Evolutionary conservation across 2,113 vertebrate genomes (phyloP).

Genomic region (Galeopterus variegatus): DNA sequence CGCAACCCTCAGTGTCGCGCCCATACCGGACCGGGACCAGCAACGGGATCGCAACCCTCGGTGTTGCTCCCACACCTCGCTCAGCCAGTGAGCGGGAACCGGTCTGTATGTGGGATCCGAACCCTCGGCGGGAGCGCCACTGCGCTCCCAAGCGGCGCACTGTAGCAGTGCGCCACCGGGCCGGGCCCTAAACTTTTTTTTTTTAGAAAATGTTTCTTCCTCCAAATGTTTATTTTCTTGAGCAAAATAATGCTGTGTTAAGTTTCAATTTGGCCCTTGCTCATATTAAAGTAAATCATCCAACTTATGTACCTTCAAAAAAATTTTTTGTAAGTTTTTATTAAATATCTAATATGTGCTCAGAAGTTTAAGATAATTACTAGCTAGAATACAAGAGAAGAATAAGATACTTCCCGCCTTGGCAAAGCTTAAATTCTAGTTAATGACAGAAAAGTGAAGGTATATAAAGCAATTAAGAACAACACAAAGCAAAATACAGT

Average conservation of each 20-base stretch:
- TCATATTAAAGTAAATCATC: constrained; percentile 57
- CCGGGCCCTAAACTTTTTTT: too few relatives aligned
- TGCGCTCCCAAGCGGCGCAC: too few relatives aligned
- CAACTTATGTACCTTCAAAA: constrained; percentile 25
- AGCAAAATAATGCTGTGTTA: constrained; percentile 54
- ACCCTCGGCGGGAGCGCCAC: too few relatives aligned
- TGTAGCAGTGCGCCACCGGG: too few relatives aligned
- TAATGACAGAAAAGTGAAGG: background rate
- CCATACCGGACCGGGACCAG: too few relatives aligned
- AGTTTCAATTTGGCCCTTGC: constrained; percentile 59
- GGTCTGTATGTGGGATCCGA: too few relatives aligned
- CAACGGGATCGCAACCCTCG: too few relatives aligned
- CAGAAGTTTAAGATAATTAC: background rate
- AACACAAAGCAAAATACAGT: background rate
- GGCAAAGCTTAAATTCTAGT: background rate
- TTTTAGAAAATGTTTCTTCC: constrained; percentile 83
- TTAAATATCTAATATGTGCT: background rate
- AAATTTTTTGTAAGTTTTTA: background rate
- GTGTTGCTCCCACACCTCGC: too few relatives aligned
- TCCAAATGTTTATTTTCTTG: constrained; percentile 70
- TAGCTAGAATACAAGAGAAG: background rate
- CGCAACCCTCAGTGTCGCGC: too few relatives aligned
- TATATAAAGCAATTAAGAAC: constrained; percentile 30
- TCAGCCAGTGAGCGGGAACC: too few relatives aligned
- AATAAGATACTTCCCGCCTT: background rate